Percentiles rank a stretch among this genome's conserved stretches.
Evolutionary conservation across 1,140 invertebrate genomes (phyloP).

Genomic region (Lepidurus arcticus): DNA sequence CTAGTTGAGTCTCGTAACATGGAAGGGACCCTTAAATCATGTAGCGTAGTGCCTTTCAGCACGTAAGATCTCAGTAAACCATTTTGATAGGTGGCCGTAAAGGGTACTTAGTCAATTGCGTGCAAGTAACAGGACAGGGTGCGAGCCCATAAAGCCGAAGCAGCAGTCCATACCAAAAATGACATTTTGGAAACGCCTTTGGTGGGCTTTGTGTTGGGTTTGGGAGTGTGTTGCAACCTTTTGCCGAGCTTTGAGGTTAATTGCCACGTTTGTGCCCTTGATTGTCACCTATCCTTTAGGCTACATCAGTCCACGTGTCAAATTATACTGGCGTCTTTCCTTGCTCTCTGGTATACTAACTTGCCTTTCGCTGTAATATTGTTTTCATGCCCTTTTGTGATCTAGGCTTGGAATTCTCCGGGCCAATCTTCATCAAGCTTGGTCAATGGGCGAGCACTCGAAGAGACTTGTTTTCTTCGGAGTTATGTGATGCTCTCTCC

Average conservation of each 20-base stretch:
- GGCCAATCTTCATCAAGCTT: conserved; percentile 52
- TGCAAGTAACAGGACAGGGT: too few relatives aligned
- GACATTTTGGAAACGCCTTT: not conserved
- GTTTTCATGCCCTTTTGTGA: not conserved
- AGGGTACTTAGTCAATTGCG: too few relatives aligned
- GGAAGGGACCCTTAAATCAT: too few relatives aligned
- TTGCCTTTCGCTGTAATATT: not conserved
- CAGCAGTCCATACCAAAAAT: not conserved
- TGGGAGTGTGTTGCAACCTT: conserved; percentile 1
- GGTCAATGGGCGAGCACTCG: conserved; percentile 51
- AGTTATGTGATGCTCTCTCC: conserved; percentile 46
- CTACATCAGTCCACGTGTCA: not conserved
- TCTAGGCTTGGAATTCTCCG: conserved; percentile 45
- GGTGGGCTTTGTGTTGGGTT: not conserved
- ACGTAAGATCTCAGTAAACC: too few relatives aligned
- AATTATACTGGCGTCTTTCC: not conserved
- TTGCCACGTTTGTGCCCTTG: not conserved
- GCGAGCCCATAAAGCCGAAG: too few relatives aligned
- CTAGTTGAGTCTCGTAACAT: too few relatives aligned
- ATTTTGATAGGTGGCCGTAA: too few relatives aligned
- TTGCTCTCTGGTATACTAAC: not conserved
- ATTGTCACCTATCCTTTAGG: conserved; percentile 5
- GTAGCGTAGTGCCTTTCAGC: too few relatives aligned
- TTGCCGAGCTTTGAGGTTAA: not conserved
- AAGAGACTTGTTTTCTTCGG: conserved; percentile 47